Evolutionary conservation across 2,797 vertebrate genomes (phyloP).

Genomic region (Tadarida brasiliensis): DNA sequence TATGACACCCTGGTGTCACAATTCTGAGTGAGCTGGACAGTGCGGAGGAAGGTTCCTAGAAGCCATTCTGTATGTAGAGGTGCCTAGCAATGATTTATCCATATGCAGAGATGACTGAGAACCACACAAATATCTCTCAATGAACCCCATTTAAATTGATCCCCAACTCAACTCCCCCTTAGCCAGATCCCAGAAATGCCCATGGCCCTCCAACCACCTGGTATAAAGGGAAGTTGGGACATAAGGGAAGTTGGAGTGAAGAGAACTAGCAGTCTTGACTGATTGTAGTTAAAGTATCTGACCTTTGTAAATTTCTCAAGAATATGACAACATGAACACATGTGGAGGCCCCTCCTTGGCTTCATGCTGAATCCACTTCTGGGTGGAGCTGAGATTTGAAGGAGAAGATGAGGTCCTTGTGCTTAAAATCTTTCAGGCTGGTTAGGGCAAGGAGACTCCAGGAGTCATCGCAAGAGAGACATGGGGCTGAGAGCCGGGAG

Average conservation of each 20-base stretch:
- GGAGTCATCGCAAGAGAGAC: neutral
- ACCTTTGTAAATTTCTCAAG: neutral
- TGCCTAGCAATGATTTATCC: neutral
- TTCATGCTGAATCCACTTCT: neutral
- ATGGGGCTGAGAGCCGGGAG: neutral
- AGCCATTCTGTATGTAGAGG: neutral
- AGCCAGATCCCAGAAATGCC: constrained; percentile 6
- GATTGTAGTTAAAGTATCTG: neutral
- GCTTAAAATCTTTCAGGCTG: neutral
- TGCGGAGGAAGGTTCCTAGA: neutral
- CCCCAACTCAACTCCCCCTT: neutral
- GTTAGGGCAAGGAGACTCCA: neutral
- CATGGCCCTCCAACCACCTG: neutral
- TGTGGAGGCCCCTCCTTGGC: neutral
- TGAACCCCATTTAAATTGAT: neutral
- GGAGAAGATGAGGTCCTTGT: neutral
- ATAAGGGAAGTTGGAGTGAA: neutral
- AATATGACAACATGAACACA: neutral
- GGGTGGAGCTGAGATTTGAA: neutral
- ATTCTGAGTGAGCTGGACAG: neutral
- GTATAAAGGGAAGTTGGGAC: neutral
- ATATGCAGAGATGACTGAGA: neutral
- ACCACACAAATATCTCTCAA: neutral
- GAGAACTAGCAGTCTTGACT: neutral
- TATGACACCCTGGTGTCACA: neutral